Evolutionary conservation across 2,888 invertebrate genomes (phyloP).

Genomic region (Eucera pruinosa): DNA sequence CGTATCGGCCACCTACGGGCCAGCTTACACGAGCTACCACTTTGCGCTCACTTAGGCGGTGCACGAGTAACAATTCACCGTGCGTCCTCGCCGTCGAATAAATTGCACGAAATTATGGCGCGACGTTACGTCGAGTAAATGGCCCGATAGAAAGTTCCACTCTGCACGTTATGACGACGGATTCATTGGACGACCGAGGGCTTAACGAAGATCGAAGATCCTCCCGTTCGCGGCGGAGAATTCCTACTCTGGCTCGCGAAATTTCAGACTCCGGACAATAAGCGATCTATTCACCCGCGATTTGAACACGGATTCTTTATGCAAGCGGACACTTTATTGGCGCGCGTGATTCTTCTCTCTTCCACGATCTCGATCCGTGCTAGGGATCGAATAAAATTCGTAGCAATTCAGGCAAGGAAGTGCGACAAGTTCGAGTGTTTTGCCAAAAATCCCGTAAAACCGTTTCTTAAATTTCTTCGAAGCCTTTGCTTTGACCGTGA

Average conservation of each 20-base stretch:
- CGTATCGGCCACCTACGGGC: conserved; percentile 79
- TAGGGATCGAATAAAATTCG: too few species aligned
- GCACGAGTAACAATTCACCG: conserved; percentile 77
- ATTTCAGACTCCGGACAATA: neutral
- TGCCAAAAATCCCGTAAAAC: too few species aligned
- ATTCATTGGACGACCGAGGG: conserved; percentile 34
- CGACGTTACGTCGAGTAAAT: conserved; percentile 62
- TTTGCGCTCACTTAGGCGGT: conserved; percentile 82
- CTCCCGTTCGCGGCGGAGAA: neutral
- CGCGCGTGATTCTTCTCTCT: too few species aligned
- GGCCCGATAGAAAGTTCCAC: conserved; percentile 54
- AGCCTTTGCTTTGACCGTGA: too few species aligned
- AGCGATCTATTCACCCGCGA: neutral
- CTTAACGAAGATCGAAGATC: conserved; percentile 50
- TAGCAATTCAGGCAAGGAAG: too few species aligned
- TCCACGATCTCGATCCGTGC: too few species aligned
- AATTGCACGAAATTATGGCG: conserved; percentile 68
- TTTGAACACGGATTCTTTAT: too few species aligned
- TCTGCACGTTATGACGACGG: conserved; percentile 26
- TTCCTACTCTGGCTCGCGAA: neutral
- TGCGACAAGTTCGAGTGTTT: too few species aligned
- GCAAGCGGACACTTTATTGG: too few species aligned
- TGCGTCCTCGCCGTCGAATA: conserved; percentile 67
- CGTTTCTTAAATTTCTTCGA: too few species aligned
- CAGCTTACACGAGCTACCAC: conserved; percentile 80